Conservation (phyloP, 2,113 vertebrate species). For the Festucalex cinctus region DNA sequence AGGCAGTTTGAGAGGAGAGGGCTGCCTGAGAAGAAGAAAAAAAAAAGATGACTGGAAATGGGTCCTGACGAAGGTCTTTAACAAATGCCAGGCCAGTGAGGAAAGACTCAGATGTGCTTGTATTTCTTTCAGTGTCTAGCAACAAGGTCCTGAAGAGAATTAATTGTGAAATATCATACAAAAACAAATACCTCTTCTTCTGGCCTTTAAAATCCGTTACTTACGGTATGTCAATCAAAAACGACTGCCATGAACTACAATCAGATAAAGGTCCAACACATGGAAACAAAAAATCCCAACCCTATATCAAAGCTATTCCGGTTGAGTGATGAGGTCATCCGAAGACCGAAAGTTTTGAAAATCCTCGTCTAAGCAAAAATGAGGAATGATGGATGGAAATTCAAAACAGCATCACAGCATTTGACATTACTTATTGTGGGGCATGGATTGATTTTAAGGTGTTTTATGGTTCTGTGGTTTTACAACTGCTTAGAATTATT, state of each 20-base stretch:
- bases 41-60: constrained; percentile 39
- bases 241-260: constrained; percentile 28
- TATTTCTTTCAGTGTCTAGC: constrained; percentile 50
- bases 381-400: constrained; percentile 23
- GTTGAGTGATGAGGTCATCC: constrained; percentile 30
- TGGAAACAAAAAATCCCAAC: constrained; percentile 32
- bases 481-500: constrained; percentile 30
- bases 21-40: constrained; percentile 34
- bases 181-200: constrained; percentile 42
- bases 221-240: constrained; percentile 42
- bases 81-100: constrained; percentile 56
- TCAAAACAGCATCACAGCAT: constrained; percentile 22
- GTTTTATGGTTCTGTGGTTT: constrained; percentile 7
- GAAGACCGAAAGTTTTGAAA: constrained; percentile 14
- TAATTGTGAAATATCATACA: constrained; percentile 48
- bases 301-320: constrained; percentile 16
- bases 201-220: constrained; percentile 40
- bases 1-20: constrained; percentile 41
- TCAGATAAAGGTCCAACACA: constrained; percentile 29
- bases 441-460: constrained; percentile 11
- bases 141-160: constrained; percentile 34
- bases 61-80: constrained; percentile 52
- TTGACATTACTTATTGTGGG: constrained; percentile 23
- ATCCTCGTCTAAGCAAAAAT: not conserved
- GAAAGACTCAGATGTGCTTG: constrained; percentile 41